Evolutionary conservation across 2,797 vertebrate species (phyloP).

Genomic region (Thaleichthys pacificus): DNA sequence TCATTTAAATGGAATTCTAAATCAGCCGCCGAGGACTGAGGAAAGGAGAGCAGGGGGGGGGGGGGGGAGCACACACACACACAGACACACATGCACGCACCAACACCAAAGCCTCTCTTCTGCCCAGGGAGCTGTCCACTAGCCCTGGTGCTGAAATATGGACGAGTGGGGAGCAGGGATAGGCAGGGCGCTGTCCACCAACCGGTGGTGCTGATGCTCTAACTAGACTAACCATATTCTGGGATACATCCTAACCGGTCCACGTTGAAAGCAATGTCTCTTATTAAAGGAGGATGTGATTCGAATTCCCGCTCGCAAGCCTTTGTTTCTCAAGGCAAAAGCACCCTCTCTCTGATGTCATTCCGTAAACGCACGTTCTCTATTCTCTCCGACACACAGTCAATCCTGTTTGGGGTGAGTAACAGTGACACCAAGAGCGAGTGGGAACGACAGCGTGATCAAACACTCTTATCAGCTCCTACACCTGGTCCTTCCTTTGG

Average conservation of each 20-base stretch:
- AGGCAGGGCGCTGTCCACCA: slow-evolving; percentile 49
- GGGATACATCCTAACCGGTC: no score
- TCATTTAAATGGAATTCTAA: slow-evolving; percentile 77
- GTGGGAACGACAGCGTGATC: background rate
- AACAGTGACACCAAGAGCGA: no score
- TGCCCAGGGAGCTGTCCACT: slow-evolving; percentile 59
- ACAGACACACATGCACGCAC: background rate
- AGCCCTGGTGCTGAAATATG: slow-evolving; percentile 48
- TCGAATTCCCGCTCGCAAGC: no score
- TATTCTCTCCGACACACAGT: no score
- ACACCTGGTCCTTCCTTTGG: background rate
- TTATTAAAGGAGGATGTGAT: no score
- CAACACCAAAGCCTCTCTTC: background rate
- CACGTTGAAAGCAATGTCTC: no score
- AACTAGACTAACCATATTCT: no score
- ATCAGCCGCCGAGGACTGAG: slow-evolving; percentile 53
- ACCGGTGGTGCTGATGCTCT: slow-evolving; percentile 43
- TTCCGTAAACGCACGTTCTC: no score
- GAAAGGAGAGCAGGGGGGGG: background rate
- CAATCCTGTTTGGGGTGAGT: no score
- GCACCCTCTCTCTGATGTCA: no score
- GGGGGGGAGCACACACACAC: slow-evolving; percentile 1
- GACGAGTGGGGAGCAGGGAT: slow-evolving; percentile 11
- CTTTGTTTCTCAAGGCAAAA: no score
- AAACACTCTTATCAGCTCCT: background rate